Conservation (phyloP, 2,113 vertebrate species). For the Cinclus mexicanus region DNA sequence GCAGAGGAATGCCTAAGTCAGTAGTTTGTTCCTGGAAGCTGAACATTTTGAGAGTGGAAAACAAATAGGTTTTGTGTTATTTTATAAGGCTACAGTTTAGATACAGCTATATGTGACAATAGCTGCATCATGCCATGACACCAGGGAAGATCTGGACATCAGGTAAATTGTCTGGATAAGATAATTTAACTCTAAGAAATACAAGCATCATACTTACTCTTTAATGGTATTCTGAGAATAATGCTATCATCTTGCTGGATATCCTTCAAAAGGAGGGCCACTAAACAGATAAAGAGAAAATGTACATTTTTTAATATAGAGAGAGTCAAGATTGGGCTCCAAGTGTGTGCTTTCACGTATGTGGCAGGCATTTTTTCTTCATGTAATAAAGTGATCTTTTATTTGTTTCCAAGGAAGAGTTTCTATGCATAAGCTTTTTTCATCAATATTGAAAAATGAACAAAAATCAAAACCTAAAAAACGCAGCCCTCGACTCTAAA, state of each 20-base stretch:
- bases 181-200: background rate
- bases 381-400: background rate
- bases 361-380: background rate
- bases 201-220: background rate
- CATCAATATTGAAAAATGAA: background rate
- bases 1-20: background rate
- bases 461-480: accelerated
- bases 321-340: background rate
- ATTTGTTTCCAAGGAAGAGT: background rate
- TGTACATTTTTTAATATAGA: background rate
- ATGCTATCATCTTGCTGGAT: accelerated
- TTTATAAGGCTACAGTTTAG: background rate
- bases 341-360: background rate
- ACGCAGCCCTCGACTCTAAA: background rate
- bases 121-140: background rate
- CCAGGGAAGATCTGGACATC: background rate
- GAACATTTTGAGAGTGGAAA: background rate
- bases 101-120: background rate
- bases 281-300: background rate
- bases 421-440: background rate
- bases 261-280: background rate
- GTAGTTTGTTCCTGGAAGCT: background rate
- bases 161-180: background rate
- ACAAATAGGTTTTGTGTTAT: background rate
- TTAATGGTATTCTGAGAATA: background rate